A percentile compares a stretch with the other conserved stretches of the same genome.
phyloP scores from a whole-genome alignment of 2,113 vertebrate species.

The Platichthys stellatus region DNA sequence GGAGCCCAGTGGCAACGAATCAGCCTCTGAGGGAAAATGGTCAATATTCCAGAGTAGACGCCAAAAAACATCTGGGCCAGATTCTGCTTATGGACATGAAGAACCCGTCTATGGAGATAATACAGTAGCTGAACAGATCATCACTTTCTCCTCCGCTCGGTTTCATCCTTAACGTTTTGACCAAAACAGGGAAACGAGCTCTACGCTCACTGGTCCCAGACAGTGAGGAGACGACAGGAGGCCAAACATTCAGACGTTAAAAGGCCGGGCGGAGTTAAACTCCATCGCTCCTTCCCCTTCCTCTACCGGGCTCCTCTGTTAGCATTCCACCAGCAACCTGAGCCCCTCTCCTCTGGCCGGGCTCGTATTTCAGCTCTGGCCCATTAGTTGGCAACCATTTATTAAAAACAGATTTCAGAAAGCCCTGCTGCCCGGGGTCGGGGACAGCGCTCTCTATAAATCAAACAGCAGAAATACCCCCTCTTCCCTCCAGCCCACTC shows the following conservation, averaged over 20 bases:
- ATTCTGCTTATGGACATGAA: not conserved
- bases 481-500: conserved; percentile 38
- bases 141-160: not conserved
- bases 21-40: too few species aligned
- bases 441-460: conserved; percentile 60
- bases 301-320: conserved; percentile 67
- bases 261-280: conserved; percentile 27
- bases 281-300: conserved; percentile 43
- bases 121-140: not conserved
- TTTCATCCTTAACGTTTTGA: not conserved
- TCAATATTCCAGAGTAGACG: too few species aligned
- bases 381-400: conserved; percentile 80
- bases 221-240: conserved; percentile 12
- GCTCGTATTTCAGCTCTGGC: conserved; percentile 83
- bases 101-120: not conserved
- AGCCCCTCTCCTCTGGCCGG: conserved; percentile 62
- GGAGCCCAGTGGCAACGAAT: not conserved
- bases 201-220: conserved; percentile 12
- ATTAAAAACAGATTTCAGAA: conserved; percentile 82
- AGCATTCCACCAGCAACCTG: conserved; percentile 84
- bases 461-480: conserved; percentile 67
- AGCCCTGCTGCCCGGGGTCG: conserved; percentile 52
- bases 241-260: conserved; percentile 23
- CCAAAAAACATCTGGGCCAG: too few species aligned
- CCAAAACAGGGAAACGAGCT: too few species aligned